A percentile compares a stretch with the other conserved stretches of the same genome.
These are phyloP conservation scores for Melanotaenia maccullochi DNA, from an alignment of 2,797 vertebrate genomes.

Conservation along the genomic window DNA sequence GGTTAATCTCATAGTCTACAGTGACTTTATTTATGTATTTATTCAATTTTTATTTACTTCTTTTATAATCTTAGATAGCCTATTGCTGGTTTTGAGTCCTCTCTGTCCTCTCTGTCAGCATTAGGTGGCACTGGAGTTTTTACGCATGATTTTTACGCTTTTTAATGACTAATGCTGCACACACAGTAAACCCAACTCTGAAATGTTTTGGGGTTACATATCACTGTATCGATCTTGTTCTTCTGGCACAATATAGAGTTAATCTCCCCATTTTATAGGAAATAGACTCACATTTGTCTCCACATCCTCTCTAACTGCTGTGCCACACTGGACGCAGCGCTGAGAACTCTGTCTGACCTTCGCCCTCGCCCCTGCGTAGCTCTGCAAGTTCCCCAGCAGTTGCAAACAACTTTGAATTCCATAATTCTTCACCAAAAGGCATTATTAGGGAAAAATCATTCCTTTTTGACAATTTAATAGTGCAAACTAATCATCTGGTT, in stretches of 20 bases:
- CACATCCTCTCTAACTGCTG: slow-evolving; percentile 59
- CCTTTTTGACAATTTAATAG: slow-evolving; percentile 96
- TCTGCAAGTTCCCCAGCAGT: slow-evolving; percentile 75
- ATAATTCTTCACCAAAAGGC: slow-evolving; percentile 86
- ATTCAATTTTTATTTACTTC: background rate
- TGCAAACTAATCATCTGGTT: slow-evolving; percentile 93
- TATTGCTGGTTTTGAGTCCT: background rate
- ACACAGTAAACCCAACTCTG: slow-evolving; percentile 4
- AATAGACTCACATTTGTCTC: slow-evolving; percentile 63
- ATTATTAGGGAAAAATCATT: slow-evolving; percentile 90
- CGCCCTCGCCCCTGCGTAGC: slow-evolving; percentile 64
- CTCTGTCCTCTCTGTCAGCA: background rate
- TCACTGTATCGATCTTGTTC: slow-evolving; percentile 33
- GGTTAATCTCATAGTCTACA: background rate
- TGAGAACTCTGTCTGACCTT: slow-evolving; percentile 88
- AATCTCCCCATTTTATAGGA: slow-evolving; percentile 42
- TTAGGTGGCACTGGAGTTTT: background rate
- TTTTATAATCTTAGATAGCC: background rate
- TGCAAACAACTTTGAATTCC: slow-evolving; percentile 83
- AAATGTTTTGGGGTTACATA: slow-evolving; percentile 26
- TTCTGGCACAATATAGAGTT: slow-evolving; percentile 28
- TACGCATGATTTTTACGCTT: slow-evolving; percentile 21
- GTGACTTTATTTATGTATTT: background rate
- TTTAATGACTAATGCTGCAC: background rate
- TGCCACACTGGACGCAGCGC: slow-evolving; percentile 66